phyloP scores from a whole-genome alignment of 2,888 invertebrate genomes.

The Iphiclides podalirius region DNA sequence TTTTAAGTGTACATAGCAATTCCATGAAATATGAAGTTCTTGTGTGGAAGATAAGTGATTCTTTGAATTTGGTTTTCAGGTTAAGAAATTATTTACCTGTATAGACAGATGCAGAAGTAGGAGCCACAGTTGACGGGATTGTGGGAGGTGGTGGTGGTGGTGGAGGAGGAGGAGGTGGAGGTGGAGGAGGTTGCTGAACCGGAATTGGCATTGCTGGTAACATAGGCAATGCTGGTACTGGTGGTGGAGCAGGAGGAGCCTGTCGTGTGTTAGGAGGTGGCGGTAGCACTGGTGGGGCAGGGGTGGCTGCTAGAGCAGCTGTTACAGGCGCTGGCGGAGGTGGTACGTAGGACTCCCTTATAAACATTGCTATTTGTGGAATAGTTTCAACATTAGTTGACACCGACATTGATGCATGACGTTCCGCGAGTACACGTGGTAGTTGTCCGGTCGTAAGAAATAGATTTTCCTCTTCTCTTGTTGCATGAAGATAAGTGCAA shows the following conservation, averaged over 20 bases:
- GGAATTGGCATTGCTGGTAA: slow-evolving; percentile 31
- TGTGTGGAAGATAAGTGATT: too few relatives aligned
- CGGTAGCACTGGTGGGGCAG: not conserved
- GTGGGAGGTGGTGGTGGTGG: slow-evolving; percentile 19
- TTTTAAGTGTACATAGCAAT: too few relatives aligned
- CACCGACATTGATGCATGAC: slow-evolving; percentile 48
- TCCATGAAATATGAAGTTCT: too few relatives aligned
- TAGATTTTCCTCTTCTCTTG: slow-evolving; percentile 54
- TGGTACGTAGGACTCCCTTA: slow-evolving; percentile 32
- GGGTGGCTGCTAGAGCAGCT: slow-evolving; percentile 30
- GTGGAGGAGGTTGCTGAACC: slow-evolving; percentile 33
- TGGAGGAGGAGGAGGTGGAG: slow-evolving; percentile 30
- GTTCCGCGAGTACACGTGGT: slow-evolving; percentile 52
- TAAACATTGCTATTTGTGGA: slow-evolving; percentile 38
- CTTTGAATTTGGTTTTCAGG: too few relatives aligned
- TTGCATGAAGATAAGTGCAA: slow-evolving; percentile 58
- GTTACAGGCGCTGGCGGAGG: slow-evolving; percentile 25
- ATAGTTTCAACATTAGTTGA: slow-evolving; percentile 32
- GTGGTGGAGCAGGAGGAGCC: slow-evolving; percentile 29
- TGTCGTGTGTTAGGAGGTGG: not conserved
- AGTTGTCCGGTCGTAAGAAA: slow-evolving; percentile 47
- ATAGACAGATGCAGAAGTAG: slow-evolving; percentile 25
- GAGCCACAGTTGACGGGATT: slow-evolving; percentile 7
- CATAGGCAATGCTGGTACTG: slow-evolving; percentile 33
- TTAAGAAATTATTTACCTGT: too few relatives aligned